Evolutionary conservation across 2,888 invertebrate species (phyloP).

Genomic region (Apotomis capreana): DNA sequence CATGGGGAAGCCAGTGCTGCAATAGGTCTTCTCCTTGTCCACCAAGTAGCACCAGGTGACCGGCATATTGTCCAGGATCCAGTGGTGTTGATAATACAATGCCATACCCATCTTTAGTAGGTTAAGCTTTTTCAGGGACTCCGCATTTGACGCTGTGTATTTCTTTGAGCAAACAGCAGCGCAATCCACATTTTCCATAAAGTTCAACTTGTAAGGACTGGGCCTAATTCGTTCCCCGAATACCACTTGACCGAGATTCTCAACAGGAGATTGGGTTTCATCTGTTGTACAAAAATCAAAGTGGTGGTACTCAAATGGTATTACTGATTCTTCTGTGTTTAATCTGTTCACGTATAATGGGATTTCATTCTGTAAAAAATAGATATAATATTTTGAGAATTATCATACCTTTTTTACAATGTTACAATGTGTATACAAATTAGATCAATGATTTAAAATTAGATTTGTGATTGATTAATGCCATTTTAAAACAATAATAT

Average conservation of each 20-base stretch:
- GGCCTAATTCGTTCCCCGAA: conserved; percentile 99
- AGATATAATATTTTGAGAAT: background rate
- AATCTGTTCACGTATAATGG: conserved; percentile 96
- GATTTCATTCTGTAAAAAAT: conserved; percentile 90
- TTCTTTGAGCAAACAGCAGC: conserved; percentile 84
- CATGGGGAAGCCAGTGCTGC: conserved; percentile 98
- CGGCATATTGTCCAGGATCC: conserved; percentile 99
- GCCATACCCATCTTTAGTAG: conserved; percentile 95
- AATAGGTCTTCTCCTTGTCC: conserved; percentile 89
- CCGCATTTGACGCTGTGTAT: conserved; percentile 87
- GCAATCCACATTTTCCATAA: conserved; percentile 88
- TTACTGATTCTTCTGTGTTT: conserved; percentile 98
- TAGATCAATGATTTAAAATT: too few relatives aligned
- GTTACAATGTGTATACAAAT: too few relatives aligned
- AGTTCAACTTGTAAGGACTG: conserved; percentile 95
- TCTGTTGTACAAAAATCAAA: conserved; percentile 96
- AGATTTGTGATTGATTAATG: too few relatives aligned
- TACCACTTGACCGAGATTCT: conserved; percentile 99
- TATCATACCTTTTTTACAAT: background rate
- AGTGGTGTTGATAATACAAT: conserved; percentile 98
- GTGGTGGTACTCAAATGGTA: conserved; percentile 98
- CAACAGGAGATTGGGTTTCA: conserved; percentile 93
- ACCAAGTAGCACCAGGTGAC: conserved; percentile 98
- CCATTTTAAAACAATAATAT: background rate
- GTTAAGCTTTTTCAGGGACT: conserved; percentile 88